Evolutionary conservation across 2,113 vertebrate genomes (phyloP).

Genomic region (Myanophis thanlyinensis): DNA sequence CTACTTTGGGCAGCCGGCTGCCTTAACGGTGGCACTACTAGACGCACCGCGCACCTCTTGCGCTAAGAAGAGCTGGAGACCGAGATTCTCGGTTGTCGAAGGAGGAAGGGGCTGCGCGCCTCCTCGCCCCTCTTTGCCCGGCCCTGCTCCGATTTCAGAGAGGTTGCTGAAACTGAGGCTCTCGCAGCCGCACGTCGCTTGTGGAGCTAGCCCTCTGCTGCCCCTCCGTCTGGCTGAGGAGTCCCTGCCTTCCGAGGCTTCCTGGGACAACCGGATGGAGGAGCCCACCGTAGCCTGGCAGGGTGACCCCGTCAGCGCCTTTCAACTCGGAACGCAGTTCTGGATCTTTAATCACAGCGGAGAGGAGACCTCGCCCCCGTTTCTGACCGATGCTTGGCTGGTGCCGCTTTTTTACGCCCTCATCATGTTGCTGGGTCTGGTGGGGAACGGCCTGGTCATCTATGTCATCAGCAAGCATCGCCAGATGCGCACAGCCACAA

Average conservation of each 20-base stretch:
- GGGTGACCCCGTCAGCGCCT: background rate
- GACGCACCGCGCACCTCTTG: background rate
- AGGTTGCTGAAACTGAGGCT: background rate
- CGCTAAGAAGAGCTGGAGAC: background rate
- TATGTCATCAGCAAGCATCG: conserved; percentile 50
- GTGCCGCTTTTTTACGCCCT: conserved; percentile 54
- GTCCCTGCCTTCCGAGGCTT: background rate
- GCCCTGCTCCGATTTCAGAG: background rate
- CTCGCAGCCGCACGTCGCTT: background rate
- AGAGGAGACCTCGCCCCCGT: conserved; percentile 38
- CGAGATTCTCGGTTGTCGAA: background rate
- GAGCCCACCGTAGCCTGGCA: background rate
- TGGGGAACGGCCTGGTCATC: conserved; percentile 55
- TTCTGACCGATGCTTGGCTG: conserved; percentile 57
- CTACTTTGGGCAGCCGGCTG: background rate
- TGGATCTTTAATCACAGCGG: conserved; percentile 20
- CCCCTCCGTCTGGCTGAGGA: background rate
- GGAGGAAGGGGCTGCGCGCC: background rate
- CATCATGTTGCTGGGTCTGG: conserved; percentile 54
- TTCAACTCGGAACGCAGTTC: background rate
- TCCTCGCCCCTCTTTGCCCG: background rate
- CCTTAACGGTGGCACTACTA: background rate
- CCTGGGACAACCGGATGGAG: background rate
- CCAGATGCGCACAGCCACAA: conserved; percentile 56
- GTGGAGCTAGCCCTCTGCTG: background rate